Base-by-base conservation (phyloP, 2,113 vertebrate genomes). In the Datnioides undecimradiatus region DNA sequence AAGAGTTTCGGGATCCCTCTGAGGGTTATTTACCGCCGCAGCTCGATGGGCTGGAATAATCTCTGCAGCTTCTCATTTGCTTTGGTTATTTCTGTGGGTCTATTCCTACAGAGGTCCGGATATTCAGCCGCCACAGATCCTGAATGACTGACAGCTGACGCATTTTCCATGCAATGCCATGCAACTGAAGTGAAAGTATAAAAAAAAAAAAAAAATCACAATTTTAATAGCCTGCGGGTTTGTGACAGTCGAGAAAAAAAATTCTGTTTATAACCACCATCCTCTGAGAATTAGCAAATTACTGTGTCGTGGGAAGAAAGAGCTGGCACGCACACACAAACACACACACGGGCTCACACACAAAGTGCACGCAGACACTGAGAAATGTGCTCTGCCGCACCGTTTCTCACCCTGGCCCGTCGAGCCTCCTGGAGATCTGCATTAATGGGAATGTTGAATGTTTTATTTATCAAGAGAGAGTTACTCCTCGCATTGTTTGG, bases 91-190 rank as follows among this genome's bases (percentile, higher is more conserved):
- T 76, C 60, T 52, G 38, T 46, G 17, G 29, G 31, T 49, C 27
- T 36, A 23, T 58, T 74, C 66, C 13, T 17, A 7, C 45, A 36
- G 45, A 29, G 25, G 31, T 27, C 43, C 40, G 25, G 59, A 74
- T 73, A 21, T 80, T 75, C 34, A 34, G 33, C 29, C 46, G 41
- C 17, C 54, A 33, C n/a, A 29, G n/a, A 78, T 70, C 68, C 66
- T 73, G 70, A 83, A 3, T 82, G 80, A 87, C n/a, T 74, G 86
- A 70, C 85, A 46, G 69, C 2, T 81, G 74, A 49, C 12, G 17
- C 51, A 33, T 58, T 69, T 72, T 14, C 54, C 23, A 40, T 57
- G 48, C 59, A 51, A 1, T 14, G 70, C 51, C 10, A 29, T 0
- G 11, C 36, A 34, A 33, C 8, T 51, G 27, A 69, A 17, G 29